Conservation (phyloP, 2,797 vertebrate genomes). For the Staurois parvus region DNA sequence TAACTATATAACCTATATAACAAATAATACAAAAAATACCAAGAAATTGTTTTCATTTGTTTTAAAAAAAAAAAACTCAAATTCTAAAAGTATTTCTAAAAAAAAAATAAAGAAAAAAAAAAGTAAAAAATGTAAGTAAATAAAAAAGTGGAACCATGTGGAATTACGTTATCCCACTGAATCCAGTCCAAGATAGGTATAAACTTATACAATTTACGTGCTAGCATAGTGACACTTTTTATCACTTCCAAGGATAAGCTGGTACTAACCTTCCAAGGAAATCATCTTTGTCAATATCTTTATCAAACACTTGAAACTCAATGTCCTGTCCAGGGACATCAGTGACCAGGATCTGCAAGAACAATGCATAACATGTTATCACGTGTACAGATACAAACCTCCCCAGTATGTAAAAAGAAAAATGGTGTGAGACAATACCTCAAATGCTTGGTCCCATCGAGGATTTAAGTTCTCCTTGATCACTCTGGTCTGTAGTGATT, state of each 20-base stretch:
- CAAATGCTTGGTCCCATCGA: slow-evolving; percentile 90
- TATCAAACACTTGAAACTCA: slow-evolving; percentile 90
- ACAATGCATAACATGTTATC: background rate
- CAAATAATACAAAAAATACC: background rate
- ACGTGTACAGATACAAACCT: background rate
- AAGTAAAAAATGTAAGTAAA: too few species aligned
- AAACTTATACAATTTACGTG: background rate
- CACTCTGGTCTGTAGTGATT: slow-evolving; percentile 85
- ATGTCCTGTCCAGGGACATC: slow-evolving; percentile 90
- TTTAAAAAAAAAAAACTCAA: too few species aligned
- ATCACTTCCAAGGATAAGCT: background rate
- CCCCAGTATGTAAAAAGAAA: background rate
- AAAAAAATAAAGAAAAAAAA: too few species aligned
- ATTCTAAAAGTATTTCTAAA: too few species aligned
- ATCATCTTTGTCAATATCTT: slow-evolving; percentile 93
- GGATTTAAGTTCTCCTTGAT: slow-evolving; percentile 92
- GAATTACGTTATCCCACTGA: too few species aligned
- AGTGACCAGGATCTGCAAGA: slow-evolving; percentile 83
- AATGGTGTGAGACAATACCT: slow-evolving; percentile 73
- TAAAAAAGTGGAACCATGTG: too few species aligned
- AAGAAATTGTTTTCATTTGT: too few species aligned
- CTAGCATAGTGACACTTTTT: too few species aligned
- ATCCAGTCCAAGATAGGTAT: too few species aligned
- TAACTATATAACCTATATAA: too few species aligned
- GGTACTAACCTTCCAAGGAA: slow-evolving; percentile 87